Conservation (phyloP, 2,113 vertebrate genomes). For the Hyla sarda region DNA sequence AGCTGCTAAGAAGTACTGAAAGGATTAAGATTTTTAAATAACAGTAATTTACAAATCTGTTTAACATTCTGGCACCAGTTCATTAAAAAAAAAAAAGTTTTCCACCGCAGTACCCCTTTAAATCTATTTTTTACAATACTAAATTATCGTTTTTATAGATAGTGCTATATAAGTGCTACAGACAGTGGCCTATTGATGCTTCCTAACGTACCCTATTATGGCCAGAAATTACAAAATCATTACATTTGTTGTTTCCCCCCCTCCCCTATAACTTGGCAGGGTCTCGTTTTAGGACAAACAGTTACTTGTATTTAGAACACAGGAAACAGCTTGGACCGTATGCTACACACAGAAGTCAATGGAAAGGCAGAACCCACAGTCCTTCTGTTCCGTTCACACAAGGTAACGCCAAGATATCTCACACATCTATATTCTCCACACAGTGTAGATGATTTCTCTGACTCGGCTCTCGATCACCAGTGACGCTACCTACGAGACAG, state of each 20-base stretch:
- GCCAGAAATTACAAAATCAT: neutral
- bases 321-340: conserved; percentile 1
- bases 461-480: neutral
- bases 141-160: too few species aligned
- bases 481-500: neutral
- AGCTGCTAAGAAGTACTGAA: too few species aligned
- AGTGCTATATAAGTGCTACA: too few species aligned
- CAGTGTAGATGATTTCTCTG: neutral
- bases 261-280: neutral
- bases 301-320: conserved; percentile 29
- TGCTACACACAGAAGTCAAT: neutral
- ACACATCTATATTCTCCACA: neutral
- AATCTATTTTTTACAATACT: too few species aligned
- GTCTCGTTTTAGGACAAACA: conserved; percentile 11
- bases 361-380: neutral
- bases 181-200: neutral
- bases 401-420: neutral
- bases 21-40: too few species aligned
- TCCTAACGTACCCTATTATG: neutral
- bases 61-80: too few species aligned
- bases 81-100: too few species aligned
- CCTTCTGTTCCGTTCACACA: neutral
- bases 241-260: neutral
- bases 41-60: too few species aligned
- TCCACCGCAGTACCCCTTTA: too few species aligned